phyloP scores from a whole-genome alignment of 2,888 invertebrate genomes.

The Luperina testacea region DNA sequence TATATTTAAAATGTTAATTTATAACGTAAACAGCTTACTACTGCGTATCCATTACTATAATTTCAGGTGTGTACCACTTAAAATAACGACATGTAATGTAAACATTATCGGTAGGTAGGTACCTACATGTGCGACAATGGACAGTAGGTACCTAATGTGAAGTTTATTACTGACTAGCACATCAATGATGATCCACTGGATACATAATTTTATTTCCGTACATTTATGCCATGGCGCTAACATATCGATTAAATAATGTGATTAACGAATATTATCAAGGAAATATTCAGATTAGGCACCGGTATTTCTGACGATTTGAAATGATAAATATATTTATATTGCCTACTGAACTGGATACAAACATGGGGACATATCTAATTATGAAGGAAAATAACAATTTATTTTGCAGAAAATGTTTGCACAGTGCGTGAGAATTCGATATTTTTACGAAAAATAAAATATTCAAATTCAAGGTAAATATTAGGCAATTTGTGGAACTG shows the following conservation, averaged over 20 bases:
- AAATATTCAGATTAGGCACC: slow-evolving; percentile 1
- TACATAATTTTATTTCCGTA: slow-evolving; percentile 19
- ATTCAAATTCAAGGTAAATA: slow-evolving; percentile 15
- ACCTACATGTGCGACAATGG: slow-evolving; percentile 31
- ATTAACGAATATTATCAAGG: slow-evolving; percentile 11
- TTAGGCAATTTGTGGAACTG: slow-evolving; percentile 1
- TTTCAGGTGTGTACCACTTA: slow-evolving; percentile 12
- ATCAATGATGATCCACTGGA: slow-evolving; percentile 9
- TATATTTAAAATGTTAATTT: slow-evolving; percentile 36
- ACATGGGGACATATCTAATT: not conserved
- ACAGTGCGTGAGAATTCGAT: not conserved
- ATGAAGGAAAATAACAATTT: not conserved
- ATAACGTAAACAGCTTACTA: slow-evolving; percentile 22
- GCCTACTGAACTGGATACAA: not conserved
- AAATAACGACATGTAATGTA: slow-evolving; percentile 37
- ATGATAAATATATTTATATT: slow-evolving; percentile 9
- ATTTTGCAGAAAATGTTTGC: not conserved
- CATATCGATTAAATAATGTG: slow-evolving; percentile 28
- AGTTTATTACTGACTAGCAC: slow-evolving; percentile 15
- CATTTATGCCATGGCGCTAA: slow-evolving; percentile 6
- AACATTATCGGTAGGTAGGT: slow-evolving; percentile 19
- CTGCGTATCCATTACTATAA: slow-evolving; percentile 32
- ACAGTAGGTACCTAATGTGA: slow-evolving; percentile 1
- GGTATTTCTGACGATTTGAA: slow-evolving; percentile 1
- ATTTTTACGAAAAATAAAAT: slow-evolving; percentile 2